Evolutionary conservation across 1,140 invertebrate species (phyloP), one percentile per base, ranked within the genome.

Genomic region (Phenacoccus solenopsis): DNA sequence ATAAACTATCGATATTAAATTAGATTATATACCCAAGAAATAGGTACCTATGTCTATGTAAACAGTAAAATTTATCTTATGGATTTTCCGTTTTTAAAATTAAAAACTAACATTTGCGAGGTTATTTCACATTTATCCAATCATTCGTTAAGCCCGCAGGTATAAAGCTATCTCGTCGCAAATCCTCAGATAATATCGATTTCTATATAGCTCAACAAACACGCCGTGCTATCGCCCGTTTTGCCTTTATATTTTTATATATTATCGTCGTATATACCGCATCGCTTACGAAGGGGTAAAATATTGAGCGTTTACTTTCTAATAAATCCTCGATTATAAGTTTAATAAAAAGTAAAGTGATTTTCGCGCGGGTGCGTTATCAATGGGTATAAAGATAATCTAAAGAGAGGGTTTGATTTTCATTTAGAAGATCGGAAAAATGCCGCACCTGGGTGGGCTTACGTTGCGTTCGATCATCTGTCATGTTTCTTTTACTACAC

Each of bases 91-190:
- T 49, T 49, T 49, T 16, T 10, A 49, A 32, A 49, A 49, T 49
- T 49, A 49, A 49, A 49, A 49, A 49, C 38, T 49, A 49, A 49
- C 38, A 49, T 49, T 49, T 49, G 38, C 38, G 38, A 49, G 38
- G 38, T 49, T 49, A 49, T 49, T 49, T 49, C 5, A 49, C 16
- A 49, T 49, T 49, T 49, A 16, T 49, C n/a, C n/a, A n/a, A 49
- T 49, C 38, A n/a, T 49, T 32, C 30, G 30, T 13, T 49, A 49
- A 49, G 38, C 38, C 38, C 5, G 38, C 38, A 49, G 38, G 38
- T 49, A 49, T 49, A 49, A 32, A 32, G 30, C 5, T n/a, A 49
- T 49, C 38, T 49, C 38, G 38, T 4, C 3, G 5, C 38, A 49
- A 49, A 49, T 49, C 38, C 20, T 49, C 3, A 2, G 38, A 49